These are phyloP conservation scores for Eumaeus atala DNA, from an alignment of 1,140 invertebrate species.

Conservation along the genomic window DNA sequence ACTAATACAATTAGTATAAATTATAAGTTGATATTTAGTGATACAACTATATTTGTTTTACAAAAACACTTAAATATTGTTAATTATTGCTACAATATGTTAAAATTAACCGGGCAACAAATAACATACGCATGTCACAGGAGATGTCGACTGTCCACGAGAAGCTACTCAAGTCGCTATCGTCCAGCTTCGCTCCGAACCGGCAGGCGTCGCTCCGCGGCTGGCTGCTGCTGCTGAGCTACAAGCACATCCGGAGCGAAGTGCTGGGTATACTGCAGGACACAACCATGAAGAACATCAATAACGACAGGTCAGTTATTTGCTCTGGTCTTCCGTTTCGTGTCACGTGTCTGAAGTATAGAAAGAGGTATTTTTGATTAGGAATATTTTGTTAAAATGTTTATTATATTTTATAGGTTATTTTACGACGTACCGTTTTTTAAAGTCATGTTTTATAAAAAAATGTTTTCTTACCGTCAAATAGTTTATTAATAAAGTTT, in stretches of 20 bases:
- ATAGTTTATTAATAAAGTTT: too few relatives aligned
- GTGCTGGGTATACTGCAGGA: constrained; percentile 13
- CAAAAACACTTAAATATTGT: too few relatives aligned
- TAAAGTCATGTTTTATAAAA: too few relatives aligned
- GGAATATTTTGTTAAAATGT: too few relatives aligned
- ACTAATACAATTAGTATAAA: too few relatives aligned
- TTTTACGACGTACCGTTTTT: too few relatives aligned
- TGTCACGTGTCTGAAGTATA: too few relatives aligned
- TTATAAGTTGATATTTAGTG: too few relatives aligned
- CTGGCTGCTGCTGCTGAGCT: constrained; percentile 36
- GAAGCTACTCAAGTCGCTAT: constrained; percentile 49
- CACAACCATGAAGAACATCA: constrained; percentile 2
- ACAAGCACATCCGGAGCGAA: neutral
- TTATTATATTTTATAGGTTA: too few relatives aligned
- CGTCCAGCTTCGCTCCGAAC: constrained; percentile 46
- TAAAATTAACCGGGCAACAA: neutral
- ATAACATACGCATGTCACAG: constrained; percentile 20
- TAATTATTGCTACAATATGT: neutral
- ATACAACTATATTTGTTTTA: neutral
- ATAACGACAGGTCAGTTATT: constrained; percentile 21
- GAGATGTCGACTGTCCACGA: constrained; percentile 53
- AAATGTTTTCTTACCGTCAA: too few relatives aligned
- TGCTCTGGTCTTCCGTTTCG: too few relatives aligned
- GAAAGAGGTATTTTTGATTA: too few relatives aligned
- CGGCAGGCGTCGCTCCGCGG: constrained; percentile 58